Evolutionary conservation across 2,888 invertebrate species (phyloP).

Genomic region (Cataglyphis altisquamis): DNA sequence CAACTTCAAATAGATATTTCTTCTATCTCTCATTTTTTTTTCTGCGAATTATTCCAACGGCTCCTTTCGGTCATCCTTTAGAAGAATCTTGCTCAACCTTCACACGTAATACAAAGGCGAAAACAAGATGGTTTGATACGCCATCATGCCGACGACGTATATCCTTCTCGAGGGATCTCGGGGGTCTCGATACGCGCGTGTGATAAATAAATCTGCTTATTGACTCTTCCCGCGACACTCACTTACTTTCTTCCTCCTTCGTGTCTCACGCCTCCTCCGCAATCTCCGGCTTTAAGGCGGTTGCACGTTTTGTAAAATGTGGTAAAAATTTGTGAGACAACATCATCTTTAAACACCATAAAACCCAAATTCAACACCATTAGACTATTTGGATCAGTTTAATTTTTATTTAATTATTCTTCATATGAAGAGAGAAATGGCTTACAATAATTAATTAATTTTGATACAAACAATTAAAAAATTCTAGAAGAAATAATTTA

Average conservation of each 20-base stretch:
- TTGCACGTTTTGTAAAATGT: conserved; percentile 43
- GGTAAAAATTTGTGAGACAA: conserved; percentile 6
- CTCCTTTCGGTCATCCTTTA: conserved; percentile 22
- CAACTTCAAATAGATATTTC: neutral
- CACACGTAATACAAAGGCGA: conserved; percentile 26
- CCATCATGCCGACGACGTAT: conserved; percentile 47
- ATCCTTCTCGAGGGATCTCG: conserved; percentile 60
- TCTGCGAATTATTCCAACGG: conserved; percentile 25
- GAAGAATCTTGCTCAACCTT: conserved; percentile 7
- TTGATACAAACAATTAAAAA: neutral
- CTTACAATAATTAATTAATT: neutral
- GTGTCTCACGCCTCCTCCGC: neutral
- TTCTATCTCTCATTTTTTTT: neutral
- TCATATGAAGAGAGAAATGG: neutral
- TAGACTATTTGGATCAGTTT: neutral
- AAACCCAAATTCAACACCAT: neutral
- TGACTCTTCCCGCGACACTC: conserved; percentile 53
- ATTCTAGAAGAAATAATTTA: neutral
- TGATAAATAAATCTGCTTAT: conserved; percentile 76
- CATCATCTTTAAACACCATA: neutral
- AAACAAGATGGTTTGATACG: conserved; percentile 56
- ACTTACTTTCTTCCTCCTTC: conserved; percentile 27
- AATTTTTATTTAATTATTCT: neutral
- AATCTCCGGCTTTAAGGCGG: conserved; percentile 35
- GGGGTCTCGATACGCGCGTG: conserved; percentile 59